Evolutionary conservation across 2,888 invertebrate species (phyloP).

Genomic region (Mimas tiliae): DNA sequence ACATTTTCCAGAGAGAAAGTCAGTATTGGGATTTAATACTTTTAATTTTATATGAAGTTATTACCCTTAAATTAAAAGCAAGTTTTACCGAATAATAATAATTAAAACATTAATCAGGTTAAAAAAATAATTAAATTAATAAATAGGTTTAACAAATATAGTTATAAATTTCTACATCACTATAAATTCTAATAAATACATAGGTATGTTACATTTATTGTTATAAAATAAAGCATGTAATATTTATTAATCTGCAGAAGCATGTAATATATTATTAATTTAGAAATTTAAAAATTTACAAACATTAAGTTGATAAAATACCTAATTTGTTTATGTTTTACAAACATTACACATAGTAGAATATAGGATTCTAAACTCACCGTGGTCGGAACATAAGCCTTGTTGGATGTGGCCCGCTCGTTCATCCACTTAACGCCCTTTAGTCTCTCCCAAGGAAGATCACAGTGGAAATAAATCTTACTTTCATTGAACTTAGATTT

Average conservation of each 20-base stretch:
- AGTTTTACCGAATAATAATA: too few species aligned
- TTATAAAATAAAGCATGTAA: too few species aligned
- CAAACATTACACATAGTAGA: constrained; percentile 23
- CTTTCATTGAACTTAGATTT: constrained; percentile 81
- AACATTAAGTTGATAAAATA: not conserved
- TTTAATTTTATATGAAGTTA: too few species aligned
- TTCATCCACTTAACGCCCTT: constrained; percentile 91
- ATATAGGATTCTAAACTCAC: constrained; percentile 57
- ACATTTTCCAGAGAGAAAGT: not conserved
- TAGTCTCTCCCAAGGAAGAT: constrained; percentile 76
- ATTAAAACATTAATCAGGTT: too few species aligned
- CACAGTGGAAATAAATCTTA: constrained; percentile 75
- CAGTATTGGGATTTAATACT: not conserved
- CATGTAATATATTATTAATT: too few species aligned
- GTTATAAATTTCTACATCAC: too few species aligned
- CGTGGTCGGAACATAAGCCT: constrained; percentile 93
- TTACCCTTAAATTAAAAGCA: too few species aligned
- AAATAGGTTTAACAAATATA: too few species aligned
- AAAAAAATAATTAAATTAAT: too few species aligned
- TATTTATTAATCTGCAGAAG: too few species aligned
- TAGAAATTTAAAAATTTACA: not conserved
- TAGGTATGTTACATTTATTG: too few species aligned
- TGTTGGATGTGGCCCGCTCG: constrained; percentile 88
- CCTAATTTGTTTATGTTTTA: not conserved
- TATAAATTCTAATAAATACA: too few species aligned